phyloP scores from a whole-genome alignment of 2,888 invertebrate species.

The Leptinotarsa juncta region DNA sequence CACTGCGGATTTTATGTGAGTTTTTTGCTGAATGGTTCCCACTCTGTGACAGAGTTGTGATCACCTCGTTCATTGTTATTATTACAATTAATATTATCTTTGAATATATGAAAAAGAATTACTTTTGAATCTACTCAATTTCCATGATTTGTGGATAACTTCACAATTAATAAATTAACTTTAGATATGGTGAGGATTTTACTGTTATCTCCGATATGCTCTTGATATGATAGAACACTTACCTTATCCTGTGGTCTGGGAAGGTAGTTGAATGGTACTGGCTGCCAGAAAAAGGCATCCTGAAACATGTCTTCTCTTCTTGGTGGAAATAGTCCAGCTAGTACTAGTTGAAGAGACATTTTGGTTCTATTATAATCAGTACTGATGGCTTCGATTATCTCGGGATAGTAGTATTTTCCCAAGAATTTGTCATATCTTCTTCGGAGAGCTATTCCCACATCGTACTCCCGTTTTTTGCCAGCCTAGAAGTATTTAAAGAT shows the following conservation, averaged over 20 bases:
- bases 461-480: conserved; percentile 63
- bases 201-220: no score
- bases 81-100: no score
- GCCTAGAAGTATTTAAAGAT: conserved; percentile 47
- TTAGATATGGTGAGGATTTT: no score
- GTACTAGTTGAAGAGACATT: conserved; percentile 76
- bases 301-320: conserved; percentile 70
- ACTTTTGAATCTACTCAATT: no score
- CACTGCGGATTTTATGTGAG: no score
- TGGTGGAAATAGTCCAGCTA: conserved; percentile 78
- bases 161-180: no score
- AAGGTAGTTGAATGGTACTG: conserved; percentile 77
- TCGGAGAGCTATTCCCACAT: conserved; percentile 73
- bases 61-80: no score
- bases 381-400: conserved; percentile 71
- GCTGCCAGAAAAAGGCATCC: conserved; percentile 75
- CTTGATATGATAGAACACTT: not conserved
- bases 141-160: no score
- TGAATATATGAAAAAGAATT: no score
- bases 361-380: conserved; percentile 79
- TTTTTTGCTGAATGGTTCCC: no score
- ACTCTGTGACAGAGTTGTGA: no score
- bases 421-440: conserved; percentile 72
- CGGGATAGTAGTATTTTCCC: conserved; percentile 70
- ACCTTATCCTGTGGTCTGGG: conserved; percentile 58